phyloP scores from a whole-genome alignment of 2,113 vertebrate species.

The Excalfactoria chinensis region DNA sequence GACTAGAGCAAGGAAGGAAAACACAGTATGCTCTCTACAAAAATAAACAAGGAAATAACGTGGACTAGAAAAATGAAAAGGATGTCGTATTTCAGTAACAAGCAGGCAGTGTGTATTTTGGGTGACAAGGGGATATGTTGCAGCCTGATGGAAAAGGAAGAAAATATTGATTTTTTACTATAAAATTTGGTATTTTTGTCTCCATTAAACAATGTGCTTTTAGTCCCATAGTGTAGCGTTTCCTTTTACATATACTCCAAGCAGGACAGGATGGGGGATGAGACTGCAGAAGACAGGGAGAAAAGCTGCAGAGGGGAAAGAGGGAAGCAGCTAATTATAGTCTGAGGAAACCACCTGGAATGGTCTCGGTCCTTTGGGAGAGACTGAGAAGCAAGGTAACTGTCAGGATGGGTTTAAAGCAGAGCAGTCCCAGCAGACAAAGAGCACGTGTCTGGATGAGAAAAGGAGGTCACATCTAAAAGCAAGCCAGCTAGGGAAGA shows the following conservation, averaged over 20 bases:
- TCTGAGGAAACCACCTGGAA: conserved; percentile 43
- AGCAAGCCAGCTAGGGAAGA: conserved; percentile 18
- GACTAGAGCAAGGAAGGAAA: background rate
- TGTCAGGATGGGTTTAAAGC: conserved; percentile 24
- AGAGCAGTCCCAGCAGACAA: background rate
- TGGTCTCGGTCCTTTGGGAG: conserved; percentile 8
- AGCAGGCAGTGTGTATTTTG: background rate
- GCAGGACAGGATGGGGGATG: background rate
- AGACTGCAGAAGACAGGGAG: background rate
- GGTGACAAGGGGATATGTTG: background rate
- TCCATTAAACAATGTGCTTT: background rate
- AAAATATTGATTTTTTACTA: background rate
- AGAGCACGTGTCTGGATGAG: conserved; percentile 33
- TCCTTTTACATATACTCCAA: background rate
- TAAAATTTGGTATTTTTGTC: background rate
- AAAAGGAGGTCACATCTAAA: conserved; percentile 59
- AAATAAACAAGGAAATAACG: background rate
- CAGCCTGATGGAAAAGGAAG: background rate
- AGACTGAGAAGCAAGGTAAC: background rate
- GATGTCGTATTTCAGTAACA: background rate
- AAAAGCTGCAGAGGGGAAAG: conserved; percentile 13
- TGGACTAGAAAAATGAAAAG: background rate
- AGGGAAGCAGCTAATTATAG: conserved; percentile 55
- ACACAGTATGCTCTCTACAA: background rate
- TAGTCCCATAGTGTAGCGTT: background rate